A percentile compares a stretch with the other conserved stretches of the same genome.
Conservation (phyloP, 2,113 vertebrate species). For the Chroicocephalus ridibundus region DNA sequence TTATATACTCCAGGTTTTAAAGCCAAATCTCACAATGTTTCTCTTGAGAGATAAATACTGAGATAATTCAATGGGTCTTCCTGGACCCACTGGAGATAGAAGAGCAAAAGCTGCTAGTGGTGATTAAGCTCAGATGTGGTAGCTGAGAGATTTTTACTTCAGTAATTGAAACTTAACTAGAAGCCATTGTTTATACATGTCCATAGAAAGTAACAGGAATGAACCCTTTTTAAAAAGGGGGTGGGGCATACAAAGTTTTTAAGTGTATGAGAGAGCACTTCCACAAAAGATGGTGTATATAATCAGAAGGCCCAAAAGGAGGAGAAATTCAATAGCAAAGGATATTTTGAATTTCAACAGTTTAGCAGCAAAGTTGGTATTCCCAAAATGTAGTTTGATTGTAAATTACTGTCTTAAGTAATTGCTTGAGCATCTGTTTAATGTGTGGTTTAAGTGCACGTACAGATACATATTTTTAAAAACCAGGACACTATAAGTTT, state of each 20-base stretch:
- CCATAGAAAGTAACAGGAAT: not conserved
- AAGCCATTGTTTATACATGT: not conserved
- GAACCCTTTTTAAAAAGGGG: not conserved
- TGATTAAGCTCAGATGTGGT: not conserved
- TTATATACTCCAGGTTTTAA: not conserved
- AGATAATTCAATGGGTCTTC: not conserved
- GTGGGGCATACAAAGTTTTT: not conserved
- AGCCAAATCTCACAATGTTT: not conserved
- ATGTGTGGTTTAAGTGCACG: accelerated
- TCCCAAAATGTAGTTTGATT: not conserved
- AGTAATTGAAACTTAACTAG: not conserved
- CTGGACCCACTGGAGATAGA: not conserved
- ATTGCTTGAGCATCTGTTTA: not conserved
- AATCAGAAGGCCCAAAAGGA: not conserved
- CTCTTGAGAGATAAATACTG: not conserved
- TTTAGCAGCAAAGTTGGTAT: not conserved
- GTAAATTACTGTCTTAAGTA: not conserved
- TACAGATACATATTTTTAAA: not conserved
- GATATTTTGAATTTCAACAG: not conserved
- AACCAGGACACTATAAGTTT: not conserved
- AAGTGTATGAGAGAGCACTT: not conserved
- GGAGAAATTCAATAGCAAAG: not conserved
- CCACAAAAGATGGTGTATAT: not conserved
- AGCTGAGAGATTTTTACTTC: not conserved
- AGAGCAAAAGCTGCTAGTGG: not conserved